Evolutionary conservation across 1,140 invertebrate genomes (phyloP), one percentile per base, ranked within the genome.

Genomic region (Cepaea nemoralis): DNA sequence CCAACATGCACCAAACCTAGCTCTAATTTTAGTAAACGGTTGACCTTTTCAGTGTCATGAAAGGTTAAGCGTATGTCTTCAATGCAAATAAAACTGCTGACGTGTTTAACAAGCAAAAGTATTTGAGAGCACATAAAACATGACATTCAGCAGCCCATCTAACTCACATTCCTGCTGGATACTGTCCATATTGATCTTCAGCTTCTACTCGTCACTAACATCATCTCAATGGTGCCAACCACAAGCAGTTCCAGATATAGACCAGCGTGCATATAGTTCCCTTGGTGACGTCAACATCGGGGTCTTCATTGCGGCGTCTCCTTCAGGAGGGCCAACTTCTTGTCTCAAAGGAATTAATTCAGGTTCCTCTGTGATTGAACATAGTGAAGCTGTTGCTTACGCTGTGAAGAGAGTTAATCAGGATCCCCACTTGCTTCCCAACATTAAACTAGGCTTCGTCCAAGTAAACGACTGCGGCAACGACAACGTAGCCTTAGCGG

Each of bases 401-500:
- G 75, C 75, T 50, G 55, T 77, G 2, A 35, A 77, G 33, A 3
- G 2, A 6, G 55, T 77, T 1, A 77, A 77, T 50, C 35, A 59
- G 3, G 27, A 37, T 0, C 14, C 33, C 27, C 3, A 39, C 16
- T 55, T 77, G 1, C 55, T 77, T 14, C 75, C 75, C 2, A 77
- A 77, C 75, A 40, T 77, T 42, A 77, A 50, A 39, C 75, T 77
- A 1, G 75, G 75, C 22, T 77, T 39, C 14, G 24, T 39, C 14
- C 48, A 35, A 6, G 59, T 70, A 14, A 70, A 70, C 69, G 69
- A 70, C 69, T 70, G 69, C 37, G 27, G 22, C 22, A 39, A 40
- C 8, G 69, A 39, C 6, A 42, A 24, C 6, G 69, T 70, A 24
- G 69, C 69, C 27, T 40, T 70, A 70, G 69, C 69, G 2, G 24